Conservation (phyloP, 2,888 invertebrate genomes). For the Temnothorax ravouxi region DNA sequence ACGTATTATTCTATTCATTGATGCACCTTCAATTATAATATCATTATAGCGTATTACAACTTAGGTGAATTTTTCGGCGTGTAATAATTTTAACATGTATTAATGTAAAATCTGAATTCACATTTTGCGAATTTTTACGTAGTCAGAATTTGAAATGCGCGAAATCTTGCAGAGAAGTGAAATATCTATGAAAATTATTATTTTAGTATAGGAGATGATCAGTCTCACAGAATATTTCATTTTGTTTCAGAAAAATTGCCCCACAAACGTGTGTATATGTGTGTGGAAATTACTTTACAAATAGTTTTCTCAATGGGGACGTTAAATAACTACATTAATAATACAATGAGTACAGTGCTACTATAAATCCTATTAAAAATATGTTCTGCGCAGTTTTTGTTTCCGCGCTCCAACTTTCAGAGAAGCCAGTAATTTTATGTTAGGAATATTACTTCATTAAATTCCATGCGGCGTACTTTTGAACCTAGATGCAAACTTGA, state of each 20-base stretch:
- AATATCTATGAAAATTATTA: background rate
- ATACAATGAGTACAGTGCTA: constrained; percentile 8
- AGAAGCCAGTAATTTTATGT: constrained; percentile 46
- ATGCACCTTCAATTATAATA: constrained; percentile 22
- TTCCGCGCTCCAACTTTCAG: constrained; percentile 29
- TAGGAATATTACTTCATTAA: constrained; percentile 49
- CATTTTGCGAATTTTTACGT: background rate
- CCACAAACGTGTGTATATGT: background rate
- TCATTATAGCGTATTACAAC: constrained; percentile 26
- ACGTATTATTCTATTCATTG: constrained; percentile 37
- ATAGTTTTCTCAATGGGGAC: constrained; percentile 1
- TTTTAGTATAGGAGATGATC: background rate
- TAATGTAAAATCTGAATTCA: background rate
- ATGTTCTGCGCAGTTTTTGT: constrained; percentile 32
- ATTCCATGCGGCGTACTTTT: constrained; percentile 42
- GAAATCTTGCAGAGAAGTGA: background rate
- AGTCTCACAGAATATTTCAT: background rate
- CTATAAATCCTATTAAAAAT: constrained; percentile 46
- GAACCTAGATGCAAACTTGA: constrained; percentile 39
- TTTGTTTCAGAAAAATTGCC: background rate
- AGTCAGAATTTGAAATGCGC: constrained; percentile 5
- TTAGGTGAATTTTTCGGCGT: constrained; percentile 20
- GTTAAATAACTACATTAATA: constrained; percentile 36
- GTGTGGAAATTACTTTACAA: constrained; percentile 12
- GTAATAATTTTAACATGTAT: background rate